Evolutionary conservation across 2,797 vertebrate genomes (phyloP), one percentile per base, ranked within the genome.

Genomic region (Valencia hispanica): DNA sequence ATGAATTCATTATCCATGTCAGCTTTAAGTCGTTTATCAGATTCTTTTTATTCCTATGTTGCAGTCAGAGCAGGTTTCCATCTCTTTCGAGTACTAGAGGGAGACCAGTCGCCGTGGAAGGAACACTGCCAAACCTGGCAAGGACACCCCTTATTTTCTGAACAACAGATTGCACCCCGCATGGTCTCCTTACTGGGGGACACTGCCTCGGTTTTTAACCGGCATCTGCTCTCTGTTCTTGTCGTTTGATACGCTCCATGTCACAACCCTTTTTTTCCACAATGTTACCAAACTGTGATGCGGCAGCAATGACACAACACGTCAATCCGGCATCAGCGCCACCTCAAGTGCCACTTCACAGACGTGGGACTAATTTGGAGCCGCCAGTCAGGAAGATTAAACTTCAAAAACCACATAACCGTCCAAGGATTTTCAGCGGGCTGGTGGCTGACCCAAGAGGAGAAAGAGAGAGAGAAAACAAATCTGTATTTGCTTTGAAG

Each of bases 111-210:
- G 79, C 84, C 83, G 81, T 34, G 81, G 72, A 90, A 80, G 83
- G 80, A 81, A 88, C 91, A 88, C 87, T 89, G 92, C 88, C 90
- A 90, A 88, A 88, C 82, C 90, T 94, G 94, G 94, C 92, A 84
- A 27, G 14, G 73, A 55, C 73, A 10, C 32, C 71, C 30, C 36
- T 50, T 32, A 70, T 80, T 79, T 73, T 78, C 65, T 72, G 79
- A 83, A 80, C 79, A 79, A 91, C 95, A 95, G 94, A 93, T 91
- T 95, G 94, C 68, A 77, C 87, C 89, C 88, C 89, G 92, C 92
- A 93, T 94, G 94, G 89, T 85, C 51, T 74, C 78, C 50, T 65
- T 83, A 80, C 88, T 79, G 85, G 82, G 36, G 82, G 86, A 87
- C 78, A 66, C 78, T 69, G 84, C 79, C 78, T 82, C 34, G 53